A percentile compares a stretch with the other conserved stretches of the same genome.
Evolutionary conservation across 1,140 invertebrate genomes (phyloP).

Genomic region (Aphis craccivora): DNA sequence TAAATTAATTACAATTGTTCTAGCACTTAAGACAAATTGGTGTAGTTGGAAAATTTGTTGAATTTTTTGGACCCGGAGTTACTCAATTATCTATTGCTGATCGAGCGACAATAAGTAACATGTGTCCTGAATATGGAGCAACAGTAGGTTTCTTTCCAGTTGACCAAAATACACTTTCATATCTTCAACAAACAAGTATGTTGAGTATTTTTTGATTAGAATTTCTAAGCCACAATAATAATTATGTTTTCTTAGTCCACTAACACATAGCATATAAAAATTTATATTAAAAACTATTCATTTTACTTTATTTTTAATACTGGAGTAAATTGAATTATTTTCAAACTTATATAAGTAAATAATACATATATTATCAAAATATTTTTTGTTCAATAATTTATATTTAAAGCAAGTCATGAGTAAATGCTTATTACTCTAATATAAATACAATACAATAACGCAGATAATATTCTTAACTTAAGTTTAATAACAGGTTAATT

Average conservation of each 20-base stretch:
- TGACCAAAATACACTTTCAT: conserved; percentile 84
- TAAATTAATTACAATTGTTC: background rate
- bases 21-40: conserved; percentile 91
- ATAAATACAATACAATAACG: no score
- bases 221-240: background rate
- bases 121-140: conserved; percentile 98
- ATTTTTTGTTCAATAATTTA: no score
- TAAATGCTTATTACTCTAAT: no score
- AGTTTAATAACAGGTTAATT: background rate
- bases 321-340: no score
- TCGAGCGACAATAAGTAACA: conserved; percentile 92
- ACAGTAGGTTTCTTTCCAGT: conserved; percentile 97
- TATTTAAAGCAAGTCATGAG: no score
- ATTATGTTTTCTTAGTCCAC: background rate
- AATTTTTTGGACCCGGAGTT: conserved; percentile 96
- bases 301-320: no score
- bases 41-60: conserved; percentile 98
- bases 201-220: conserved; percentile 47
- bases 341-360: no score
- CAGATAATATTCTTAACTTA: no score
- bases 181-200: conserved; percentile 89
- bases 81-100: conserved; percentile 91
- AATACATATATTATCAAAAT: no score
- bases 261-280: background rate
- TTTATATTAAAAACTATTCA: background rate